Conservation (phyloP, 2,888 invertebrate genomes). For the Rhimphoctona megacephalus region DNA sequence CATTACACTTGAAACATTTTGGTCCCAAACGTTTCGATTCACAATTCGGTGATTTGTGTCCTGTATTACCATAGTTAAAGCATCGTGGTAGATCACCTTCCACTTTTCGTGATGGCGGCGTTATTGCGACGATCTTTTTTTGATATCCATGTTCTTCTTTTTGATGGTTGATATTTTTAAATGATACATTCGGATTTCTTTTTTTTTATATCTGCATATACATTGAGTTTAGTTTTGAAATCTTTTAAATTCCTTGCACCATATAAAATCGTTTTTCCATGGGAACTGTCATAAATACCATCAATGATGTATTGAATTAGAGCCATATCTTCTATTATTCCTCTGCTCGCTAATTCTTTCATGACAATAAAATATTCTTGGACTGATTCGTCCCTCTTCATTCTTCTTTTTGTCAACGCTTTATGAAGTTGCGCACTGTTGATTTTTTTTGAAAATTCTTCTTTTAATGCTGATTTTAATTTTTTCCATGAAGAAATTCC, state of each 20-base stretch:
- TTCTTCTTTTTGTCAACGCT: not conserved
- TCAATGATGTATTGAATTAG: no score
- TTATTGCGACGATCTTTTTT: not conserved
- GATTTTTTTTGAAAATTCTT: no score
- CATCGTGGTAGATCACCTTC: not conserved
- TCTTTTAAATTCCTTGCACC: not conserved
- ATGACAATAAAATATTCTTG: not conserved
- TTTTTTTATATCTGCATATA: not conserved
- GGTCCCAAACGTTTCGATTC: not conserved
- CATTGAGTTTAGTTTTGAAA: not conserved
- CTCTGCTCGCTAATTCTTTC: no score
- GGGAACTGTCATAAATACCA: not conserved
- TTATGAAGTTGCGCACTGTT: conserved; percentile 34
- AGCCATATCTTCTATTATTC: not conserved
- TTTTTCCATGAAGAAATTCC: conserved; percentile 14
- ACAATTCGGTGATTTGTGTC: not conserved
- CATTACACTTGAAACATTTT: not conserved
- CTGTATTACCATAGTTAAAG: not conserved
- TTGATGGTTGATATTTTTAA: not conserved
- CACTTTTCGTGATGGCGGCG: not conserved
- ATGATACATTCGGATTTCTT: not conserved
- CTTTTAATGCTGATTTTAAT: conserved; percentile 18
- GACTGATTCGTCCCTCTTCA: not conserved
- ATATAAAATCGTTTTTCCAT: not conserved
- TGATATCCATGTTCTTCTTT: not conserved